Conservation (phyloP, 1,140 invertebrate species). For the Cydia strobilella region DNA sequence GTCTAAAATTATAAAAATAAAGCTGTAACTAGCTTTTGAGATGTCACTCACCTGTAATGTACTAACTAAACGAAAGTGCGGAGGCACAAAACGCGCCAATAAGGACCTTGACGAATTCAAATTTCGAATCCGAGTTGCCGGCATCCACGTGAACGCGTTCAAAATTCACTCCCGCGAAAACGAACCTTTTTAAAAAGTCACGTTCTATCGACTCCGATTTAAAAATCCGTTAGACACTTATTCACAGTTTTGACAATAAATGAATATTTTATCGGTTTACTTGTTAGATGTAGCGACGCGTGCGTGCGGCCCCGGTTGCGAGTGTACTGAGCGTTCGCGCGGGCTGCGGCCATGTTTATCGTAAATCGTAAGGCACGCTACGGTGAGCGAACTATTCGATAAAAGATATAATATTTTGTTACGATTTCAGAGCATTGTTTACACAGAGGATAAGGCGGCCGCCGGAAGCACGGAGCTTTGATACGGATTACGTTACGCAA, state of each 20-base stretch:
- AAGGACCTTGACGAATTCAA: constrained; percentile 65
- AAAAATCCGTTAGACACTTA: constrained; percentile 37
- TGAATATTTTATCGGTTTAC: constrained; percentile 49
- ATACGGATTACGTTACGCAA: constrained; percentile 22
- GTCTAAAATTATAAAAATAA: constrained; percentile 74
- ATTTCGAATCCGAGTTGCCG: constrained; percentile 63
- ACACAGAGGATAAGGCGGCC: constrained; percentile 43
- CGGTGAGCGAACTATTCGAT: constrained; percentile 52
- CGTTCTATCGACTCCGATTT: constrained; percentile 36
- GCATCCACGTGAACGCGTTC: constrained; percentile 56
- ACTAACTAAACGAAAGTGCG: constrained; percentile 49
- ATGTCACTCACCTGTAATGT: constrained; percentile 72
- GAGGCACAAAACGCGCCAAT: constrained; percentile 56
- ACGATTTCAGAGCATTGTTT: constrained; percentile 58
- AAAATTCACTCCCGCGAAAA: constrained; percentile 57
- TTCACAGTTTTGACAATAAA: constrained; percentile 38
- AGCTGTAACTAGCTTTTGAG: constrained; percentile 51
- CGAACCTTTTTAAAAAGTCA: constrained; percentile 37
- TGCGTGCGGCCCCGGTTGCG: constrained; percentile 60
- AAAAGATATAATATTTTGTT: constrained; percentile 65
- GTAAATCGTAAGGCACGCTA: constrained; percentile 61
- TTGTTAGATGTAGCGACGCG: constrained; percentile 52
- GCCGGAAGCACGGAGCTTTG: constrained; percentile 31
- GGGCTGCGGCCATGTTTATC: constrained; percentile 65
- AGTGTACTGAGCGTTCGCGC: constrained; percentile 65